Percentiles rank a stretch among this genome's conserved stretches.
phyloP scores from a whole-genome alignment of 2,113 vertebrate genomes.

The Salvator merianae region DNA sequence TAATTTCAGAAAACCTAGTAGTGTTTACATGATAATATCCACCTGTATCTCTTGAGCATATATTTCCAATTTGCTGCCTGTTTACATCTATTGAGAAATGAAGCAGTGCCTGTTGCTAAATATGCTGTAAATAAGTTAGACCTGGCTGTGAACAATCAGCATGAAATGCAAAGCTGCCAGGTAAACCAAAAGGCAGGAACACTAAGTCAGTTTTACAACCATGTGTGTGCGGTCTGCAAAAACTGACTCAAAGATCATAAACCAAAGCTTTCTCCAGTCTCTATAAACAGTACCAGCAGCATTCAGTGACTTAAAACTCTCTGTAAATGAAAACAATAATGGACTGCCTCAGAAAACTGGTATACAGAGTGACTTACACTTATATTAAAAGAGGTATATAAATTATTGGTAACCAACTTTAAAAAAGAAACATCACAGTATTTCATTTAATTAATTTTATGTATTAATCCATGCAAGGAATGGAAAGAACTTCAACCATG shows the following conservation, averaged over 20 bases:
- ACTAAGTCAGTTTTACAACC: conserved; percentile 39
- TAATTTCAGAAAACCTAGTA: conserved; percentile 71
- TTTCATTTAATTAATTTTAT: not conserved
- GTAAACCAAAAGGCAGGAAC: conserved; percentile 26
- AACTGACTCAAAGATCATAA: conserved; percentile 15
- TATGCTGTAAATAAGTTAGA: conserved; percentile 56
- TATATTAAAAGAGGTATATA: not conserved
- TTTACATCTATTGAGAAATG: conserved; percentile 64
- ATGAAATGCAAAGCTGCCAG: conserved; percentile 46
- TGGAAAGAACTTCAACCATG: not conserved
- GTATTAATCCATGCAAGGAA: not conserved
- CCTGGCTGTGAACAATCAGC: conserved; percentile 56
- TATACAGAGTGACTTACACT: not conserved
- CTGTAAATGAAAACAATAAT: not conserved
- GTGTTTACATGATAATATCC: conserved; percentile 64
- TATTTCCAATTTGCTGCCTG: conserved; percentile 67
- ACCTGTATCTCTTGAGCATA: conserved; percentile 65
- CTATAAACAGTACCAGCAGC: not conserved
- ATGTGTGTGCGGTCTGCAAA: conserved; percentile 30
- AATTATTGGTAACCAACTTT: not conserved
- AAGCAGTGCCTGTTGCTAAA: conserved; percentile 59
- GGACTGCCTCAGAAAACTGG: not conserved
- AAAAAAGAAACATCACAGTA: too few species aligned
- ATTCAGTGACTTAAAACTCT: not conserved
- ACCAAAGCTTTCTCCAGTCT: conserved; percentile 2